Conservation (phyloP, 2,888 invertebrate genomes). For the Graphium colonna region DNA sequence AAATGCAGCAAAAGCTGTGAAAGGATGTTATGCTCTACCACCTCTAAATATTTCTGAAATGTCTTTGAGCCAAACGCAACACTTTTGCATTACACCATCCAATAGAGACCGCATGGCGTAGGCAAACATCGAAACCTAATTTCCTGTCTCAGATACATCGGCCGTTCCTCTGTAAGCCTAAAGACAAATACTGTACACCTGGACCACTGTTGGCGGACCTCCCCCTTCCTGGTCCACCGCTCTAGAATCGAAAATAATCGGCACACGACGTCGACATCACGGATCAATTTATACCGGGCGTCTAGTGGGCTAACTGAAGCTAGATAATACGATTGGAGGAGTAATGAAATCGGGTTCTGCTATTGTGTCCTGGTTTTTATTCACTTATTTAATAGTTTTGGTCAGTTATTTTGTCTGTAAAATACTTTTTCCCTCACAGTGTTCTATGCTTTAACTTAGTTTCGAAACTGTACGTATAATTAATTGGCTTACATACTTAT, state of each 20-base stretch:
- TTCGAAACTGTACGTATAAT: too few species aligned
- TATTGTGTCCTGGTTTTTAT: too few species aligned
- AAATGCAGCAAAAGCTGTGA: too few species aligned
- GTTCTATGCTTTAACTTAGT: too few species aligned
- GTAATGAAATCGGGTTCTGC: not conserved
- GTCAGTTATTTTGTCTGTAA: too few species aligned
- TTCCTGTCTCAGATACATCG: slow-evolving; percentile 75
- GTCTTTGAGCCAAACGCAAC: too few species aligned
- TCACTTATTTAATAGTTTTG: too few species aligned
- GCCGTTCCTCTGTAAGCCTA: slow-evolving; percentile 57
- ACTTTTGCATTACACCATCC: slow-evolving; percentile 40
- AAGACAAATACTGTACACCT: slow-evolving; percentile 66
- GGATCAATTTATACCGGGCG: slow-evolving; percentile 23
- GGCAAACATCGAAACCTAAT: slow-evolving; percentile 76
- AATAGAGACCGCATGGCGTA: slow-evolving; percentile 43
- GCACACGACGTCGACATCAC: slow-evolving; percentile 24
- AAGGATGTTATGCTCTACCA: too few species aligned
- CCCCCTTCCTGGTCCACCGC: slow-evolving; percentile 22
- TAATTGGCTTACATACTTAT: too few species aligned
- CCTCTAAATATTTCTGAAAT: too few species aligned
- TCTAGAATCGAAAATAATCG: slow-evolving; percentile 16
- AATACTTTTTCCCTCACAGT: too few species aligned
- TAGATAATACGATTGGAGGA: slow-evolving; percentile 3
- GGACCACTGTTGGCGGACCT: slow-evolving; percentile 45
- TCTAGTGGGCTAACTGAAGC: not conserved